Evolutionary conservation across 35 echinoderm and acorn worm genomes (phyloP).

Genomic region (Eucidaris tribuloides): DNA sequence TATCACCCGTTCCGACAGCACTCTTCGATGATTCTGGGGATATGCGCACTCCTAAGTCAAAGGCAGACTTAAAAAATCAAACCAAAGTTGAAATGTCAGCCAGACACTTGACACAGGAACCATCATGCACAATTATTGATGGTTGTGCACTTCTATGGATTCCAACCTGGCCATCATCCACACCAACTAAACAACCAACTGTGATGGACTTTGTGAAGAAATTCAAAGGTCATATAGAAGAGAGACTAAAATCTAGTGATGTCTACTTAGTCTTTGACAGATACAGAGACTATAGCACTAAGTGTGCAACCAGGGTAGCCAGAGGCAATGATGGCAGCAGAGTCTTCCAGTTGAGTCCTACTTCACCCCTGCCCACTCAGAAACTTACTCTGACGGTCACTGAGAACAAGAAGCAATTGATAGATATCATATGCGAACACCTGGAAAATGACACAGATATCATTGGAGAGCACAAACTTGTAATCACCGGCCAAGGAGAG

Average conservation of each 20-base stretch:
- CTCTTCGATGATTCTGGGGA: slow-evolving; percentile 41
- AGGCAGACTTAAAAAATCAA: slow-evolving; percentile 41
- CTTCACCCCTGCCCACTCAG: slow-evolving; percentile 43
- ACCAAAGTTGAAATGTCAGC: slow-evolving; percentile 34
- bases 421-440: slow-evolving; percentile 26
- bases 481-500: slow-evolving; percentile 26
- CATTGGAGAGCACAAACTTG: slow-evolving; percentile 29
- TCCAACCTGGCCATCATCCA: slow-evolving; percentile 32
- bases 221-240: slow-evolving; percentile 23
- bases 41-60: slow-evolving; percentile 50
- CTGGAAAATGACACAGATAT: slow-evolving; percentile 9
- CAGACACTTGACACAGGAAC: neutral
- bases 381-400: slow-evolving; percentile 45
- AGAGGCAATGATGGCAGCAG: slow-evolving; percentile 31
- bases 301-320: slow-evolving; percentile 30
- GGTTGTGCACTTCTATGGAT: slow-evolving; percentile 42
- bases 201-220: slow-evolving; percentile 26
- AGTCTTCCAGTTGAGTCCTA: slow-evolving; percentile 34
- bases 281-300: slow-evolving; percentile 50
- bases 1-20: slow-evolving; percentile 46
- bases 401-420: slow-evolving; percentile 55
- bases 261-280: slow-evolving; percentile 46
- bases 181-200: neutral
- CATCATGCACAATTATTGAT: slow-evolving; percentile 44
- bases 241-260: slow-evolving; percentile 20